Evolutionary conservation across 1,140 invertebrate genomes (phyloP).

Genomic region (Nilaparvata lugens): DNA sequence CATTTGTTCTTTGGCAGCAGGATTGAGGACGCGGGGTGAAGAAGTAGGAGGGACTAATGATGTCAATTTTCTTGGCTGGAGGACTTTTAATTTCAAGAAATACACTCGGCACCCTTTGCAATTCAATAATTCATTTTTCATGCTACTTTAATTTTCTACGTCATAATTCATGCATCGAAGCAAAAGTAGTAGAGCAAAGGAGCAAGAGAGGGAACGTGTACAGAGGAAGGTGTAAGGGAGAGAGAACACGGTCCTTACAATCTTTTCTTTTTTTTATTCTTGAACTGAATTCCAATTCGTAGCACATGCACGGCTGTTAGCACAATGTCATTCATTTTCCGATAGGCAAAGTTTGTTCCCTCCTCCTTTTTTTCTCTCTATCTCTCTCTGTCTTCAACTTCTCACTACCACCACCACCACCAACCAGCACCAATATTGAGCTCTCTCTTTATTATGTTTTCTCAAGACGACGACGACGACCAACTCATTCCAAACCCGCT

Average conservation of each 20-base stretch:
- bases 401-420: background rate
- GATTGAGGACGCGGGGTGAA: background rate
- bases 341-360: slow-evolving; percentile 6
- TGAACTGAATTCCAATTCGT: slow-evolving; percentile 8
- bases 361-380: background rate
- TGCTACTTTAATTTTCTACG: slow-evolving; percentile 22
- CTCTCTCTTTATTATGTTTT: no score
- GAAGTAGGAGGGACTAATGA: background rate
- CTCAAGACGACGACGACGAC: no score
- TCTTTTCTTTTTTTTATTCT: background rate
- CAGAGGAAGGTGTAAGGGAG: background rate
- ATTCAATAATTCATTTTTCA: slow-evolving; percentile 26
- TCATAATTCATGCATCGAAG: slow-evolving; percentile 22
- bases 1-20: background rate
- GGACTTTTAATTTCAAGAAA: slow-evolving; percentile 19
- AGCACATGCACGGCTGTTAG: slow-evolving; percentile 14
- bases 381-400: background rate
- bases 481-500: no score
- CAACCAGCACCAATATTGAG: no score
- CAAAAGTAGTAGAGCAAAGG: background rate
- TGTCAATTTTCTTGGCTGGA: slow-evolving; percentile 10
- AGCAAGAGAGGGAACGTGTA: background rate
- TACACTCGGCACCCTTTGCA: slow-evolving; percentile 15
- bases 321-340: slow-evolving; percentile 13
- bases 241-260: background rate